Evolutionary conservation across 2,797 vertebrate species (phyloP).

Genomic region (Pangasius larnaudii): DNA sequence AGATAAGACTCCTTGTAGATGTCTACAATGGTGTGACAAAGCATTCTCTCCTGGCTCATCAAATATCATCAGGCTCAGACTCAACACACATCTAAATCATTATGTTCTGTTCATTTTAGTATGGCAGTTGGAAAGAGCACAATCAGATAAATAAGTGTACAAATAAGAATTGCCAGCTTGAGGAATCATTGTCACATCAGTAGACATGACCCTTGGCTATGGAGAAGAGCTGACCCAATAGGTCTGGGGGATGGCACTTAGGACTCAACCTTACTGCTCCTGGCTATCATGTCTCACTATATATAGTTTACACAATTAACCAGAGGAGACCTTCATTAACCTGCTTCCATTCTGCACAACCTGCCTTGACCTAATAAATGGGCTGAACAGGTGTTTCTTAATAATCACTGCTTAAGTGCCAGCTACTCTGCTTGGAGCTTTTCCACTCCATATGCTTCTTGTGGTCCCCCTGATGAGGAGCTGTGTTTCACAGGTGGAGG

Average conservation of each 20-base stretch:
- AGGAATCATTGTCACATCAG: conserved; percentile 38
- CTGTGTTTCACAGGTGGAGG: conserved; percentile 2
- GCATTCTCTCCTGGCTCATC: background rate
- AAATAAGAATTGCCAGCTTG: conserved; percentile 8
- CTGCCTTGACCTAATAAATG: conserved; percentile 74
- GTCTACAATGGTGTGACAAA: background rate
- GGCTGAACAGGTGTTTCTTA: conserved; percentile 83
- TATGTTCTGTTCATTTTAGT: conserved; percentile 1
- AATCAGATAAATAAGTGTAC: conserved; percentile 3
- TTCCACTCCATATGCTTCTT: conserved; percentile 78
- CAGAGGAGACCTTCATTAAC: conserved; percentile 82
- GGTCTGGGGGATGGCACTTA: conserved; percentile 27
- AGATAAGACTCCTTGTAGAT: too few relatives aligned
- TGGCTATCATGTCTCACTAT: conserved; percentile 68
- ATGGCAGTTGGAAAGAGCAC: background rate
- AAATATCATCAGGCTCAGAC: background rate
- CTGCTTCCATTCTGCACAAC: conserved; percentile 76
- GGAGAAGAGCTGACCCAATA: conserved; percentile 24
- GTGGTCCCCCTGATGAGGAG: conserved; percentile 69
- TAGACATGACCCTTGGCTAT: conserved; percentile 32
- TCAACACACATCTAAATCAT: background rate
- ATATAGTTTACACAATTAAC: conserved; percentile 83
- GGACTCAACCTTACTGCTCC: conserved; percentile 27
- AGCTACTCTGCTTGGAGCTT: conserved; percentile 74
- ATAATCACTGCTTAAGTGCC: conserved; percentile 79